phyloP scores from a whole-genome alignment of 2,888 invertebrate species.

The Orchesella flavescens region DNA sequence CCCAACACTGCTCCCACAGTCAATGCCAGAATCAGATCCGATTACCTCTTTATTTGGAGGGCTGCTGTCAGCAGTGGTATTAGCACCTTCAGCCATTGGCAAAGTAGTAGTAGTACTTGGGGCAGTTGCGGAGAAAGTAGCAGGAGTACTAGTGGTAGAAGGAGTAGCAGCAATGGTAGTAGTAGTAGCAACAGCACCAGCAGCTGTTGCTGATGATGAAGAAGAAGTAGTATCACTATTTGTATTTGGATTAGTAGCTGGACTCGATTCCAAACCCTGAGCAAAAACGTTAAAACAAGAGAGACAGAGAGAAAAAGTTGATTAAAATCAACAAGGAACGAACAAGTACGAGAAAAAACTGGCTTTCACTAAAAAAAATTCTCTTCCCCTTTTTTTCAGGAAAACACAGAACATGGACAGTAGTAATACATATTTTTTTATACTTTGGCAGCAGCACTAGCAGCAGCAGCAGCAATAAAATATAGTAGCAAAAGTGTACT shows the following conservation, averaged over 20 bases:
- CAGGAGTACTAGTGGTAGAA: conserved; percentile 27
- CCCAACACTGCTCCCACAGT: conserved; percentile 50
- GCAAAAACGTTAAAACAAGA: conserved; percentile 62
- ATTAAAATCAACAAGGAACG: conserved; percentile 56
- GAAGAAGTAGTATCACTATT: conserved; percentile 59
- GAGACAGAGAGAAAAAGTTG: conserved; percentile 62
- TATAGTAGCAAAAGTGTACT: background rate
- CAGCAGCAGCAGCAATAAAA: background rate
- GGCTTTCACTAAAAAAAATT: conserved; percentile 5
- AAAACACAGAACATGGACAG: background rate
- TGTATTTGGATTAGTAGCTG: conserved; percentile 60
- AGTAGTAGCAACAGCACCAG: conserved; percentile 27
- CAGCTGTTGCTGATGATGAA: conserved; percentile 41
- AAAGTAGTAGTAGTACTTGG: background rate
- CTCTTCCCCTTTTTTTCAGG: background rate
- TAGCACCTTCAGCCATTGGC: conserved; percentile 6
- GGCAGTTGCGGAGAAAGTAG: conserved; percentile 10
- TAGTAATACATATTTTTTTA: background rate
- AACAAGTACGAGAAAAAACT: background rate
- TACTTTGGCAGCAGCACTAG: conserved; percentile 11
- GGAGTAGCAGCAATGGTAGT: conserved; percentile 37
- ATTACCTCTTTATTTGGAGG: conserved; percentile 17
- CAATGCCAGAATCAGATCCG: conserved; percentile 41
- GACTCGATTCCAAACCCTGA: conserved; percentile 63
- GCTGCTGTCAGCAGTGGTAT: conserved; percentile 1